Evolutionary conservation across 2,888 invertebrate genomes (phyloP).

Genomic region (Minunthozetes semirufus): DNA sequence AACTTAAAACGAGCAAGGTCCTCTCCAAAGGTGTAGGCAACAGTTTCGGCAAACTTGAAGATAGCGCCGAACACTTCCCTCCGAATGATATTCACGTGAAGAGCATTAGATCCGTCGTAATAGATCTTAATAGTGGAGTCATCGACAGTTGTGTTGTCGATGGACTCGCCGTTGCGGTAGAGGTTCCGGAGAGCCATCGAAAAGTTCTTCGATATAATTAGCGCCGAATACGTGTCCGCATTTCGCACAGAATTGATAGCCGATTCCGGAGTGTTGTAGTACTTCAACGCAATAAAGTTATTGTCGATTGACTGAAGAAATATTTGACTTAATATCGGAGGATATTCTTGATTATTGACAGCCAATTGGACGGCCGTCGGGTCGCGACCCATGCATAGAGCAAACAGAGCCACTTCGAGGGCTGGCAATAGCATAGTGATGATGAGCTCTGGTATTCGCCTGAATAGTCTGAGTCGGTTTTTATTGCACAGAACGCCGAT

Average conservation of each 20-base stretch:
- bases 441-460: slow-evolving; percentile 33
- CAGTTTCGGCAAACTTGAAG: slow-evolving; percentile 32
- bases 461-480: slow-evolving; percentile 31
- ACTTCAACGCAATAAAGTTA: slow-evolving; percentile 45
- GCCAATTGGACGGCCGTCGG: slow-evolving; percentile 47
- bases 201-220: slow-evolving; percentile 33
- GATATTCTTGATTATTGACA: slow-evolving; percentile 48
- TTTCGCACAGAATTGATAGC: slow-evolving; percentile 35
- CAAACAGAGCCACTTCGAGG: slow-evolving; percentile 50
- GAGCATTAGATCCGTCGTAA: slow-evolving; percentile 56
- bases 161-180: neutral
- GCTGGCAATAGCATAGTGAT: slow-evolving; percentile 47
- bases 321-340: slow-evolving; percentile 36
- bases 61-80: slow-evolving; percentile 34
- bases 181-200: slow-evolving; percentile 11
- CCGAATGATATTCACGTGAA: slow-evolving; percentile 35
- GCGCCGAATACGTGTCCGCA: slow-evolving; percentile 36
- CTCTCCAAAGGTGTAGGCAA: slow-evolving; percentile 29
- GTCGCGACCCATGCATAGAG: slow-evolving; percentile 47
- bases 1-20: slow-evolving; percentile 8
- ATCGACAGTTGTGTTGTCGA: slow-evolving; percentile 73
- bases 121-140: slow-evolving; percentile 80
- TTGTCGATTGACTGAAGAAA: slow-evolving; percentile 63
- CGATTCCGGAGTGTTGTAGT: slow-evolving; percentile 34
- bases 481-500: slow-evolving; percentile 34